Conservation (phyloP, 1,140 invertebrate species). For the Leptinotarsa lineolata region DNA sequence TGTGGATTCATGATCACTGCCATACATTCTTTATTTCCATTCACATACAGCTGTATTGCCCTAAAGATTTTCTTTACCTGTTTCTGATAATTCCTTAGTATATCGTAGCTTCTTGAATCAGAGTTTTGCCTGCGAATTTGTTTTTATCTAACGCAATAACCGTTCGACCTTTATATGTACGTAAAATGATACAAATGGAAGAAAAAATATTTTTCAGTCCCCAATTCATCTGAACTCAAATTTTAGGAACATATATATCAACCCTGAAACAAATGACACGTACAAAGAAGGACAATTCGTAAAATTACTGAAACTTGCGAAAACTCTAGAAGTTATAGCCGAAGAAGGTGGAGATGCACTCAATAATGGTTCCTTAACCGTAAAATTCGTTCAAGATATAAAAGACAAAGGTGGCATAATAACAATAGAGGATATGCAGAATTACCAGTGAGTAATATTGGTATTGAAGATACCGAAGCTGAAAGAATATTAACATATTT, state of each 20-base stretch:
- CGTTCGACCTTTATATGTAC: too few relatives aligned
- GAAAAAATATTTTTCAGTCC: too few relatives aligned
- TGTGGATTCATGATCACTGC: too few relatives aligned
- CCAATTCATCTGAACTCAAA: neutral
- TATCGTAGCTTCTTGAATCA: too few relatives aligned
- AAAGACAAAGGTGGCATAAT: constrained; percentile 74
- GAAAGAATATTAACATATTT: neutral
- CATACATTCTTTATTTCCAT: too few relatives aligned
- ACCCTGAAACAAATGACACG: constrained; percentile 65
- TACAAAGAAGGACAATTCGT: constrained; percentile 73
- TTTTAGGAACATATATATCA: constrained; percentile 67
- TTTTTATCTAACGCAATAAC: too few relatives aligned
- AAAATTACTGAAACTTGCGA: constrained; percentile 69
- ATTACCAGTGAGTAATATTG: constrained; percentile 61
- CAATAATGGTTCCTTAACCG: constrained; percentile 65
- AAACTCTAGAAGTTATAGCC: constrained; percentile 75
- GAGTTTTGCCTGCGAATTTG: too few relatives aligned
- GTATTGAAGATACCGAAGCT: neutral
- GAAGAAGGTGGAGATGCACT: constrained; percentile 66
- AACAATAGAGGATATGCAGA: constrained; percentile 67
- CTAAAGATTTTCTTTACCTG: too few relatives aligned
- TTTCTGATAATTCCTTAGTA: too few relatives aligned
- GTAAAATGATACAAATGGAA: too few relatives aligned
- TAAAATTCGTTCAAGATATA: constrained; percentile 72
- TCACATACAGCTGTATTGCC: too few relatives aligned